A percentile compares a stretch with the other conserved stretches of the same genome.
Conservation (phyloP, 2,113 vertebrate species). For the Halcyon senegalensis region DNA sequence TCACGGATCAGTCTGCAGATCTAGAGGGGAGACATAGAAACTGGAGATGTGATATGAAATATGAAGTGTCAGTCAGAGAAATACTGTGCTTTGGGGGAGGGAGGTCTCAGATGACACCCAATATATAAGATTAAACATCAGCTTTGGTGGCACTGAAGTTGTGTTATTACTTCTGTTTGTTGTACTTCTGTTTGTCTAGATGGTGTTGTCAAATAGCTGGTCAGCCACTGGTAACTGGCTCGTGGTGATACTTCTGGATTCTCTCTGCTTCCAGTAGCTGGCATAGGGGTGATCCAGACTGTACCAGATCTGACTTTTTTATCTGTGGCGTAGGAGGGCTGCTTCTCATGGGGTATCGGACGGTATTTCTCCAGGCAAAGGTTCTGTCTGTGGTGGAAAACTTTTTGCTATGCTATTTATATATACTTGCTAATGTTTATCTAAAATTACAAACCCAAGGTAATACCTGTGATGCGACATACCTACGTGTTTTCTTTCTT, state of each 20-base stretch:
- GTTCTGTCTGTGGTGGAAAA: neutral
- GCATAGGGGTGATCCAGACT: neutral
- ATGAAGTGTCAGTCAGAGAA: neutral
- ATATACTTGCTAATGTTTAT: neutral
- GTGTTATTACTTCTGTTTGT: neutral
- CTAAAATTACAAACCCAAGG: neutral
- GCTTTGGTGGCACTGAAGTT: neutral
- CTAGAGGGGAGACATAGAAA: neutral
- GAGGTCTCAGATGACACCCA: neutral
- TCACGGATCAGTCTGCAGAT: neutral
- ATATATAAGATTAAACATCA: neutral
- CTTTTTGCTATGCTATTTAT: neutral
- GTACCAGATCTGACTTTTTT: neutral
- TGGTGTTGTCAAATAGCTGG: neutral
- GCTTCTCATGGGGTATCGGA: neutral
- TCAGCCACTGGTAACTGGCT: neutral
- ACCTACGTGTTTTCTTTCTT: neutral
- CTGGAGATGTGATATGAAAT: neutral
- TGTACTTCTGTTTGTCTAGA: neutral
- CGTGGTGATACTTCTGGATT: neutral
- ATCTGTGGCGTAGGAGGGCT: neutral
- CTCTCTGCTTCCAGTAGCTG: neutral
- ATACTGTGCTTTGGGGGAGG: neutral
- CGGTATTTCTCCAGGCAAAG: neutral
- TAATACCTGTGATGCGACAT: neutral